These are phyloP conservation scores for Gobio gobio DNA, from an alignment of 2,113 vertebrate genomes.

Conservation along the genomic window DNA sequence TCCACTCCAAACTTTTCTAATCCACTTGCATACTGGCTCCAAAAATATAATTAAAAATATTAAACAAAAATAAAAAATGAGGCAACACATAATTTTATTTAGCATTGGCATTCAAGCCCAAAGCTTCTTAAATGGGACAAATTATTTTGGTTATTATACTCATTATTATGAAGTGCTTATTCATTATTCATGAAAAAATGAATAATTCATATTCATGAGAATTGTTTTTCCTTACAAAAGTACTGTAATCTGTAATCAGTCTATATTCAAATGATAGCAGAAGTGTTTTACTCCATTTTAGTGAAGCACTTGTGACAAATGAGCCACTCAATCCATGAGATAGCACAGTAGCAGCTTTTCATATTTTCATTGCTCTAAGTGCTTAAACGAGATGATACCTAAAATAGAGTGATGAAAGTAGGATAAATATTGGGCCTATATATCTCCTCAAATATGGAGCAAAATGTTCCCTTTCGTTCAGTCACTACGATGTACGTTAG, in stretches of 20 bases:
- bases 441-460: background rate
- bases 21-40: background rate
- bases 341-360: background rate
- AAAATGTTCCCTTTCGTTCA: no score
- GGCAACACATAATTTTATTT: no score
- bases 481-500: no score
- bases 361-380: background rate
- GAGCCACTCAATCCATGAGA: background rate
- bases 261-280: background rate
- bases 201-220: background rate
- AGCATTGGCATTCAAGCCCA: background rate
- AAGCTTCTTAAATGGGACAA: background rate
- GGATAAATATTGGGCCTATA: conserved; percentile 17
- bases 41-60: background rate
- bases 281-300: conserved; percentile 2
- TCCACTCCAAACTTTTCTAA: background rate
- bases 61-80: background rate
- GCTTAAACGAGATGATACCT: background rate
- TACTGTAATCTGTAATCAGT: background rate
- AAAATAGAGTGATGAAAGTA: conserved; percentile 2
- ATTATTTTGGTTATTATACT: background rate
- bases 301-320: background rate
- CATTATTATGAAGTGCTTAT: background rate
- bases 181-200: background rate
- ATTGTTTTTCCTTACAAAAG: background rate